These are phyloP conservation scores for Patella pellucida DNA, from an alignment of 2,888 invertebrate genomes.

Conservation along the genomic window DNA sequence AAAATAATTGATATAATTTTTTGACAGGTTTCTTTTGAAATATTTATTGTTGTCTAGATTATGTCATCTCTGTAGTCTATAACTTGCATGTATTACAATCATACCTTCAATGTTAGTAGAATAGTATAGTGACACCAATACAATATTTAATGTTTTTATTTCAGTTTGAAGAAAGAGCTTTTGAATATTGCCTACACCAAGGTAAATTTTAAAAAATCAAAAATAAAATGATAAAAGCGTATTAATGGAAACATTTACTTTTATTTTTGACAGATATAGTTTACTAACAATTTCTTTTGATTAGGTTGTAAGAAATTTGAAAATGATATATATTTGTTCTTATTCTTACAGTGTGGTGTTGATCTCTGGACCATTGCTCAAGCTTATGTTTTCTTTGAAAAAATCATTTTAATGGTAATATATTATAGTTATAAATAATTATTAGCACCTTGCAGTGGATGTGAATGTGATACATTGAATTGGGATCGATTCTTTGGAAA, in stretches of 20 bases:
- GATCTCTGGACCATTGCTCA: conserved; percentile 95
- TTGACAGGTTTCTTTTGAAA: no score
- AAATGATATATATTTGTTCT: conserved; percentile 18
- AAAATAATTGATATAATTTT: no score
- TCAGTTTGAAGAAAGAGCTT: conserved; percentile 95
- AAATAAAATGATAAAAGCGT: not conserved
- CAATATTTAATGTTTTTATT: conserved; percentile 34
- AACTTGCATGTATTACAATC: no score
- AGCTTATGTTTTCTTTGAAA: conserved; percentile 98
- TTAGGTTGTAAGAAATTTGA: not conserved
- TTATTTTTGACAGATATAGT: not conserved
- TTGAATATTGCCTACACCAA: conserved; percentile 60
- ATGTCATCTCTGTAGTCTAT: no score
- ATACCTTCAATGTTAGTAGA: no score
- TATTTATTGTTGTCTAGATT: no score
- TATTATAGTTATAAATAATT: no score
- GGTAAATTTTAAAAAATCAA: conserved; percentile 44
- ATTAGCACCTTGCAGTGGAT: no score
- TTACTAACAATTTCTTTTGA: not conserved
- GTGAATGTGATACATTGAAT: no score
- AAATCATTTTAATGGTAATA: conserved; percentile 86
- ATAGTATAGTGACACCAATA: no score
- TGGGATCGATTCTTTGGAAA: no score
- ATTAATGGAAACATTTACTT: no score
- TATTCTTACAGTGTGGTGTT: conserved; percentile 76